Evolutionary conservation across 1,140 invertebrate species (phyloP).

Genomic region (Lasioglossum baleicum): DNA sequence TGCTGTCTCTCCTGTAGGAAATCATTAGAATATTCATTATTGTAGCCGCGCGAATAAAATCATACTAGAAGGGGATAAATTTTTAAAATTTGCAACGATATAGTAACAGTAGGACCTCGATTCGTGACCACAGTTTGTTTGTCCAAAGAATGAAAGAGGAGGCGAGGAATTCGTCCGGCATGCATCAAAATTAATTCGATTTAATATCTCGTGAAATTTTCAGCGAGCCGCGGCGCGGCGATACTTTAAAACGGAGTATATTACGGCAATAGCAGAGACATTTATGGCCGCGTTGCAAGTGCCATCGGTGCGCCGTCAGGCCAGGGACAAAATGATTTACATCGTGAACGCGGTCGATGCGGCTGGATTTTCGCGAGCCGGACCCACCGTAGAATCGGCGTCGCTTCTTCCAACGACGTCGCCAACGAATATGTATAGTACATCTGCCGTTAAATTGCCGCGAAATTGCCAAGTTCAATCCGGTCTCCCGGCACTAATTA

Average conservation of each 20-base stretch:
- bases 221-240: constrained; percentile 1
- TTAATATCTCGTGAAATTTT: constrained; percentile 44
- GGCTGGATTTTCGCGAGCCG: background rate
- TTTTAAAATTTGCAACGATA: no score
- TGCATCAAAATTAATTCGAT: constrained; percentile 15
- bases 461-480: constrained; percentile 53
- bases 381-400: no score
- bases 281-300: constrained; percentile 42
- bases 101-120: no score
- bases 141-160: background rate
- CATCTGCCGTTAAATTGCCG: constrained; percentile 46
- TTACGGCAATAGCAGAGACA: constrained; percentile 39
- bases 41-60: no score
- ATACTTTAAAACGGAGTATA: constrained; percentile 30
- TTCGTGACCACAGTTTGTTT: no score
- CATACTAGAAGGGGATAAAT: no score
- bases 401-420: no score
- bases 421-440: background rate
- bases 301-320: constrained; percentile 41
- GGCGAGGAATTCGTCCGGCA: background rate
- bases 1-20: no score
- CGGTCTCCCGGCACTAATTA: constrained; percentile 37
- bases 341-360: constrained; percentile 17
- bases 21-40: no score
- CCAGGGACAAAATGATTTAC: constrained; percentile 56